Base-by-base conservation (phyloP, 2,888 invertebrate species). In the Plagodis pulveraria region DNA sequence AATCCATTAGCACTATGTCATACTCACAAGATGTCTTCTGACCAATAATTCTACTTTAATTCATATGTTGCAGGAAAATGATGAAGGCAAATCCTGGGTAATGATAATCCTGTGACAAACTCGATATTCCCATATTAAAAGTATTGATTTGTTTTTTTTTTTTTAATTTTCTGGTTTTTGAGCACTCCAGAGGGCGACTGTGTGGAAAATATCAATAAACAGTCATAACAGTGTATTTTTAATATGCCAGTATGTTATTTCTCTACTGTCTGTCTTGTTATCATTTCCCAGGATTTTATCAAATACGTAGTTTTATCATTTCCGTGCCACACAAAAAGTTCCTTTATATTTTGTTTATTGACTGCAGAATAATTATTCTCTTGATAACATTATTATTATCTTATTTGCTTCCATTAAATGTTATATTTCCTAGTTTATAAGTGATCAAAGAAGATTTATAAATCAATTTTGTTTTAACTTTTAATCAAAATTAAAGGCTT, bases 401-500 rank as follows among this genome's bases (percentile, higher is more conserved):
- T 76, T 80, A 79, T 81, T 87, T 83, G 83, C 89, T 89, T 88
- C 87, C 87, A 87, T 84, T 86, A 82, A 78, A 22, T 77, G 72
- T 79, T 81, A 78, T 76, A 73, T 76, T 74, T 62, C 58, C 76
- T 88, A 88, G 84, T 71, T 75, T 71, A 60, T 87, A 87, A 84
- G 85, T 76, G 70, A 88, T 81, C 80, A 80, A 69, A 82, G 73
- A 77, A 77, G 74, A 76, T 69, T 67, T 65, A 57, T 55, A 83
- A 89, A 90, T 89, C 88, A 87, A 87, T 77, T 89, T 81, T 71
- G 74, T 85, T 87, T 81, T 81, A 81, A 81, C 70, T 64, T 73
- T 62, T 73, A 82, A 88, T 86, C 87, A 80, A 88, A 87, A 87
- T 88, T 87, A 77, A 83, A 83, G 83, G 76, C 86, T 80, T 91